Evolutionary conservation across 2,888 invertebrate genomes (phyloP), one percentile per base, ranked within the genome.

Genomic region (Rhogogaster chlorosoma): DNA sequence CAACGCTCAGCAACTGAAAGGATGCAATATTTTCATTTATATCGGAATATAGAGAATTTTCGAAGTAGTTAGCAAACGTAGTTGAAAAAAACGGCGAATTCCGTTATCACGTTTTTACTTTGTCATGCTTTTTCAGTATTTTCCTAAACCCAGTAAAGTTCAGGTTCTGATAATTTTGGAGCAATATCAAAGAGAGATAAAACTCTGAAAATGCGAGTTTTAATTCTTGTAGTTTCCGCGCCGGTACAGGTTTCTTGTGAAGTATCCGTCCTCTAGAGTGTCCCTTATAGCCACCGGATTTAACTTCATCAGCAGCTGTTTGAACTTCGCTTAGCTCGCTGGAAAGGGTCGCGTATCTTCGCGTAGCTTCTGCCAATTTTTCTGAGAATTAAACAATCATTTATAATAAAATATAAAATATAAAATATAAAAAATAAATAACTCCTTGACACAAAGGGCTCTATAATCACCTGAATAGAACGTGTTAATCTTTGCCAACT

Each of bases 131-230:
- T 93, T 98, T 98, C 71, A 98, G 94, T 88, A 98, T 98, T 93
- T 98, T 98, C 67, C 98, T 95, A 93, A 98, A 98, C 1, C 98
- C 98, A 6, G 98, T 98, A 90, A 97, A 97, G 94, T 98, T 98
- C 18, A 98, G 94, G 89, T 97, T 97, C 93, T 98, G 98, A 93
- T 97, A 98, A 93, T 98, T 98, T 93, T 98, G 98, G 83, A 98
- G 94, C 67, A 98, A 94, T 89, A 98, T 97, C 84, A 98, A 94
- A 89, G 97, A 97, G 84, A 98, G 95, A 93, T 98, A 98, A 93
- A 98, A 98, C 94, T 98, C 98, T 90, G 97, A 97, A 94, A 98
- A 98, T 83, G 98, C 98, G 87, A 98, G 94, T 93, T 98, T 98
- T 87, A 98, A 94, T 92, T 98, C 98, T 91, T 97, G 97, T 84